These are phyloP conservation scores for Falco punctatus DNA, from an alignment of 2,113 vertebrate species.

Conservation along the genomic window DNA sequence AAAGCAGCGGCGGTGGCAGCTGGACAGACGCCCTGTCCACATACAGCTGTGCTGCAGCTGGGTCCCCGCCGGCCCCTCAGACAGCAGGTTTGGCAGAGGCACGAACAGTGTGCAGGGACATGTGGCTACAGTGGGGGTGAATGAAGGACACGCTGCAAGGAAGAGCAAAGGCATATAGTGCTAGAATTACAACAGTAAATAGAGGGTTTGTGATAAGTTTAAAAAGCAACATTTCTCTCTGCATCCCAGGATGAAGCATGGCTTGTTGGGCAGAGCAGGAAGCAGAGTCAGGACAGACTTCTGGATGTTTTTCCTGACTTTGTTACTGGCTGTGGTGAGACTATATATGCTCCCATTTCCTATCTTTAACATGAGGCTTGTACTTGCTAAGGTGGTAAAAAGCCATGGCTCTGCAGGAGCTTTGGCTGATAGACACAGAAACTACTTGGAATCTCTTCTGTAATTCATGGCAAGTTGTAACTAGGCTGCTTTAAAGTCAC, in stretches of 20 bases:
- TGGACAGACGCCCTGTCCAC: rapidly evolving
- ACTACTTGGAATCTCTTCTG: neutral
- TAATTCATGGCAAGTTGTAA: neutral
- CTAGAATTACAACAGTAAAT: neutral
- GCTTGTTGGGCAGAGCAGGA: neutral
- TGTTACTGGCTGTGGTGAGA: neutral
- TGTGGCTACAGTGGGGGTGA: rapidly evolving
- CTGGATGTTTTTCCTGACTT: neutral
- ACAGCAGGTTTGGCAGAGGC: neutral
- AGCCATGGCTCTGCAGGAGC: neutral
- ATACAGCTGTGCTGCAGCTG: rapidly evolving
- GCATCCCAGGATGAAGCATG: neutral
- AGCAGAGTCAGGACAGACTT: neutral
- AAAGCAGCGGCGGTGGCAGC: neutral
- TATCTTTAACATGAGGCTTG: neutral
- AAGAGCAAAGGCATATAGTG: neutral
- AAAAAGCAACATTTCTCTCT: neutral
- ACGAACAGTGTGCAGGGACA: neutral
- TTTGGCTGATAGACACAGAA: neutral
- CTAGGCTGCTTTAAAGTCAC: neutral
- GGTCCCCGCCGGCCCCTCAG: rapidly evolving
- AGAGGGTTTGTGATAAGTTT: neutral
- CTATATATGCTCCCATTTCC: neutral
- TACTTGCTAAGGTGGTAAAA: neutral
- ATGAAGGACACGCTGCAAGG: neutral